Evolutionary conservation across 2,113 vertebrate species (phyloP), one percentile per base, ranked within the genome.

Genomic region (Ceyx melanurus): DNA sequence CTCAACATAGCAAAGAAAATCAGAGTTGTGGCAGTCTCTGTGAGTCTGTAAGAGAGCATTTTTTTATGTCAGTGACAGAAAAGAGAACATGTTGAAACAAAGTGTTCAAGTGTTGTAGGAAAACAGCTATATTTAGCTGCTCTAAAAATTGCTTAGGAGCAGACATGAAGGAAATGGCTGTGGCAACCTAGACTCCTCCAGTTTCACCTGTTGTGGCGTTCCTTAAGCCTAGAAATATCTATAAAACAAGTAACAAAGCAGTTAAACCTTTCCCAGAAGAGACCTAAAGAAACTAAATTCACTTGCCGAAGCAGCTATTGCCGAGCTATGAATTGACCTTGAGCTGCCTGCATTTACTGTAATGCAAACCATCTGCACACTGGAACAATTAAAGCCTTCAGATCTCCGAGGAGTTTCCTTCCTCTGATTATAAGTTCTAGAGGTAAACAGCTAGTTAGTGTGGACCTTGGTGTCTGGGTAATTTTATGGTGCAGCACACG

Each of bases 331-430:
- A 83, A 58, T 82, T 95, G 97, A 96, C 97, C 97, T 96, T 94
- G 94, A 92, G 97, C 92, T 82, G 58, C 48, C 62, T 74, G 4
- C 25, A 97, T 89, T 84, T 13, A 29, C 62, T n/a, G 78, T 97
- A 97, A 98, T 93, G 92, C 90, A 97, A 97, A 95, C 97, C 97
- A 96, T 97, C 96, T 98, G 97, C 65, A 66, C 1, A 4, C 78
- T 42, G 86, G 80, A 96, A 97, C 97, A 97, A 97, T 97, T 96
- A 96, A 95, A 94, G 83, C 95, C 96, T 96, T 97, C 95, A 97
- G 96, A 97, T 97, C 94, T 97, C 96, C 74, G 40, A 82, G 93
- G 94, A 94, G 90, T 97, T 98, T 98, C 98, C 98, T 98, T 98
- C 98, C 98, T 98, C 96, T 54, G 71, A 98, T 98, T 97, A 96